Percentiles rank a stretch among this genome's conserved stretches.
Evolutionary conservation across 2,888 invertebrate species (phyloP).

Genomic region (Melanchra persicariae): DNA sequence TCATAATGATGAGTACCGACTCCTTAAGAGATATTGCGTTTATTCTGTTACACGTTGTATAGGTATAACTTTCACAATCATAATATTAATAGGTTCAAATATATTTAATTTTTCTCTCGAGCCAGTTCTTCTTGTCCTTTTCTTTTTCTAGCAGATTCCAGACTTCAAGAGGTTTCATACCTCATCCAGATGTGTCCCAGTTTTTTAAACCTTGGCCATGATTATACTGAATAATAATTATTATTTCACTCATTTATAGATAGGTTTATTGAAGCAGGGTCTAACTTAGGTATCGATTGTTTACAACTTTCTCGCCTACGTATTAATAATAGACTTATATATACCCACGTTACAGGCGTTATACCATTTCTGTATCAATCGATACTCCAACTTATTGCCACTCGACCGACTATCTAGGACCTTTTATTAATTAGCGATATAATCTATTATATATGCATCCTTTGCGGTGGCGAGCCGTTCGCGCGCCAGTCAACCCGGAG

Average conservation of each 20-base stretch:
- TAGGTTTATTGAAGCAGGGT: not conserved
- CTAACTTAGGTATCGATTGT: slow-evolving; percentile 1
- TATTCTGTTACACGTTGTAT: no score
- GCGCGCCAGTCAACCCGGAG: slow-evolving; percentile 53
- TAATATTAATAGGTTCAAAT: no score
- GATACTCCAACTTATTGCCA: slow-evolving; percentile 72
- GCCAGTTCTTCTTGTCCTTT: no score
- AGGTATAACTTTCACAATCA: no score
- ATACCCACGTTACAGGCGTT: slow-evolving; percentile 16
- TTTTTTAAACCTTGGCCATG: not conserved
- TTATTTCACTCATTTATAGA: no score
- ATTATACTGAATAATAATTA: not conserved
- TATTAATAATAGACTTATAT: slow-evolving; percentile 49
- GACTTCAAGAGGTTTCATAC: no score
- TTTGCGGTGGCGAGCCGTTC: slow-evolving; percentile 47
- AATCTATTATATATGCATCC: slow-evolving; percentile 46
- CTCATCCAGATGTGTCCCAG: not conserved
- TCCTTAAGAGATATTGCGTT: no score
- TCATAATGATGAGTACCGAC: no score
- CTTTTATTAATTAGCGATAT: slow-evolving; percentile 68
- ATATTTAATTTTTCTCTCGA: no score
- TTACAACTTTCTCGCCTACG: not conserved
- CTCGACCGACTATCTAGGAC: slow-evolving; percentile 71
- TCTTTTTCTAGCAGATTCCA: no score
- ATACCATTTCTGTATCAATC: slow-evolving; percentile 62